These are phyloP conservation scores for Amblyjoppa proteus DNA, from an alignment of 2,888 invertebrate species.

Conservation along the genomic window DNA sequence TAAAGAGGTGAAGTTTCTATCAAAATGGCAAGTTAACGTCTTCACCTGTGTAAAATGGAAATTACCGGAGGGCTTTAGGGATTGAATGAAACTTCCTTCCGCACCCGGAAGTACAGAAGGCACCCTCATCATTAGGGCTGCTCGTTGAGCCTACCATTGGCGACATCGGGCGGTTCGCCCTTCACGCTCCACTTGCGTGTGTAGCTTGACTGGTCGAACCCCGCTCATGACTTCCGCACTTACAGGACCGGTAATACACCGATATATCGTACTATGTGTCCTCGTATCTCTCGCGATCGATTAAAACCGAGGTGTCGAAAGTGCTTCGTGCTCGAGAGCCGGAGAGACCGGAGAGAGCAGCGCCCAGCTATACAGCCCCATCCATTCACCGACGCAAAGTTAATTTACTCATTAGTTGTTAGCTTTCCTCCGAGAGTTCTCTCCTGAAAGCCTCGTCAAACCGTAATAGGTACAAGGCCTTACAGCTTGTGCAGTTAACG, in stretches of 20 bases:
- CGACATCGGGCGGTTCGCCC: constrained; percentile 20
- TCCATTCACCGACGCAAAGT: constrained; percentile 67
- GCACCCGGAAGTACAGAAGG: neutral
- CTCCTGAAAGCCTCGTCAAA: constrained; percentile 68
- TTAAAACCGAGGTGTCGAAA: constrained; percentile 51
- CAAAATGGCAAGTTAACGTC: constrained; percentile 5
- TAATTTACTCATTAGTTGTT: constrained; percentile 74
- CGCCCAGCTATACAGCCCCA: neutral
- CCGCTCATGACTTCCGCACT: neutral
- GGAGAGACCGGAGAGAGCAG: constrained; percentile 56
- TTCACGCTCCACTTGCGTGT: constrained; percentile 9
- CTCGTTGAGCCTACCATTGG: constrained; percentile 31
- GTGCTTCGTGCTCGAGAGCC: constrained; percentile 52
- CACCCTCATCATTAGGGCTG: constrained; percentile 8
- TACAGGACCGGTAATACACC: neutral
- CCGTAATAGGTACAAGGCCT: constrained; percentile 7
- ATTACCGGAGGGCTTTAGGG: neutral
- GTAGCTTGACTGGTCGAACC: constrained; percentile 7
- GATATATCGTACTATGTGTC: constrained; percentile 28
- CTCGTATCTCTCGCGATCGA: constrained; percentile 28
- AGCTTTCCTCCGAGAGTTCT: constrained; percentile 61
- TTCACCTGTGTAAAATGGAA: neutral
- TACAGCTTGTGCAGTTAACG: constrained; percentile 5
- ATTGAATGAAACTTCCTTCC: neutral
- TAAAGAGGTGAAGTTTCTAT: neutral